Conservation (phyloP, 37 sponge, comb jelly and placozoan species). For the Agelas oroides region DNA sequence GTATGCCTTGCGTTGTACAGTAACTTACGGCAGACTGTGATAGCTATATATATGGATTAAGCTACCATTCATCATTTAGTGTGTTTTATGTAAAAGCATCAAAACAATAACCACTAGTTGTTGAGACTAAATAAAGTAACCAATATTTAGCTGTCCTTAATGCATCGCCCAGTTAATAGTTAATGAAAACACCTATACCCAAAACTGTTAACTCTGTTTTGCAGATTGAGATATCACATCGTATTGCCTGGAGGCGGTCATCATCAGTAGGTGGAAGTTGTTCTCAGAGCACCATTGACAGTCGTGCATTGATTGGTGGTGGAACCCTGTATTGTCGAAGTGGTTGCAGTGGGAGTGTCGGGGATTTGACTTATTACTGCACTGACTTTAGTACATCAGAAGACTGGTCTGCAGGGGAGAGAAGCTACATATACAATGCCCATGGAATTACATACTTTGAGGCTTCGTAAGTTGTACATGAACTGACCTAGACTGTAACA, state of each 20-base stretch:
- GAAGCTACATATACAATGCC: background rate
- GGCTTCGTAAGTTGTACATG: constrained; percentile 61
- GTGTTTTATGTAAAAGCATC: no score
- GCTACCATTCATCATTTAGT: no score
- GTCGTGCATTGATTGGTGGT: constrained; percentile 1
- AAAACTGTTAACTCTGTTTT: no score
- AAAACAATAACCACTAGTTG: no score
- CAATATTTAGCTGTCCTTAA: no score
- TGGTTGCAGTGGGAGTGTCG: constrained; percentile 36
- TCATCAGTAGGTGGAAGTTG: constrained; percentile 1
- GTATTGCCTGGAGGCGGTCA: constrained; percentile 50
- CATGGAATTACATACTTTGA: constrained; percentile 12
- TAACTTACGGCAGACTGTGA: no score
- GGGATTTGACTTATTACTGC: constrained; percentile 23
- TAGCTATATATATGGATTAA: no score
- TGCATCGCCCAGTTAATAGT: no score
- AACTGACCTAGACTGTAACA: no score
- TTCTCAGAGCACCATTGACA: background rate
- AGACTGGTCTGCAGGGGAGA: constrained; percentile 50
- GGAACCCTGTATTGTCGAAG: constrained; percentile 13
- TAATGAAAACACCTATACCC: no score
- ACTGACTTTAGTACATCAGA: constrained; percentile 50
- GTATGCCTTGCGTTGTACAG: no score
- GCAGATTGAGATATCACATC: constrained; percentile 49
- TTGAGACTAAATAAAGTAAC: no score